These are phyloP conservation scores for Acipenser oxyrinchus DNA, from an alignment of 2,797 vertebrate genomes.

Conservation along the genomic window DNA sequence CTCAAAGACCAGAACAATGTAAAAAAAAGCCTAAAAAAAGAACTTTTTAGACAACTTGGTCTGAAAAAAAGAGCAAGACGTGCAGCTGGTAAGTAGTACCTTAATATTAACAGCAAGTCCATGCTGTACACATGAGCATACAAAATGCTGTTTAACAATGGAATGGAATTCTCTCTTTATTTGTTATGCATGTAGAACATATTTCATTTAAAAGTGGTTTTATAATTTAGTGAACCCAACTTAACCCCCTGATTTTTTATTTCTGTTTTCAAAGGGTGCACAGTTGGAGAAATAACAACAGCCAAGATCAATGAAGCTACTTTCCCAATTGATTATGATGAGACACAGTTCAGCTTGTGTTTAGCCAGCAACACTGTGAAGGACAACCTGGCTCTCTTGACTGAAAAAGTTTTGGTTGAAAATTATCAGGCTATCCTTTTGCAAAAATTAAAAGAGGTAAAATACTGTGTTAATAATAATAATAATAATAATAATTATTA, in stretches of 20 bases:
- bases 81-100: slow-evolving; percentile 34
- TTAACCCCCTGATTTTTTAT: neutral
- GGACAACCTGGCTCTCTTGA: slow-evolving; percentile 46
- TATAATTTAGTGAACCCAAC: neutral
- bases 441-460: slow-evolving; percentile 48
- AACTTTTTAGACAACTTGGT: slow-evolving; percentile 27
- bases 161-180: too few species aligned
- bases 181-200: too few species aligned
- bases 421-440: slow-evolving; percentile 44
- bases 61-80: slow-evolving; percentile 18
- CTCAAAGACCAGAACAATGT: slow-evolving; percentile 31
- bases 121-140: too few species aligned
- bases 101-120: too few species aligned
- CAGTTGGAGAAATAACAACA: slow-evolving; percentile 36
- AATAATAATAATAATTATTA: slow-evolving; percentile 17
- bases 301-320: slow-evolving; percentile 34
- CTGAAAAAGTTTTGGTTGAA: slow-evolving; percentile 30
- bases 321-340: slow-evolving; percentile 52
- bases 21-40: neutral
- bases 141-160: too few species aligned
- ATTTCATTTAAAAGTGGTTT: neutral
- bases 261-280: slow-evolving; percentile 34
- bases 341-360: slow-evolving; percentile 50
- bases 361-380: slow-evolving; percentile 34
- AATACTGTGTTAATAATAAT: neutral